phyloP scores from a whole-genome alignment of 2,113 vertebrate genomes.

The Numida meleagris region DNA sequence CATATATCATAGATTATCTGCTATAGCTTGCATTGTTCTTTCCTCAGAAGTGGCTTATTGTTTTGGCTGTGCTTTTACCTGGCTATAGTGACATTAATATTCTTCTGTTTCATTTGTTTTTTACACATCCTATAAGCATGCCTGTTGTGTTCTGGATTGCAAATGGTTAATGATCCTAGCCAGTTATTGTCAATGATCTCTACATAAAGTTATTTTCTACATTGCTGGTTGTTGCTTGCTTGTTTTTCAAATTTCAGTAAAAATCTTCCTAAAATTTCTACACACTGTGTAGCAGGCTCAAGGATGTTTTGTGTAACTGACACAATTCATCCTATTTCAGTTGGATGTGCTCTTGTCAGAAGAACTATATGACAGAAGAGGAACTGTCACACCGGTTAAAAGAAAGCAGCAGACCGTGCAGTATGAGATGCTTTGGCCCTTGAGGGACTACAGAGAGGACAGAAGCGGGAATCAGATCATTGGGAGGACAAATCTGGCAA shows the following conservation, averaged over 20 bases:
- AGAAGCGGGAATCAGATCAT: background rate
- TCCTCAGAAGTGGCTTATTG: background rate
- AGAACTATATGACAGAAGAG: no score
- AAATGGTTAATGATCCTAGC: background rate
- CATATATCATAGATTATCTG: fast-evolving
- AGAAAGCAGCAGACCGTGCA: no score
- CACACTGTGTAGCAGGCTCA: no score
- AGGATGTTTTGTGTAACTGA: no score
- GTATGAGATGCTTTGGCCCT: background rate
- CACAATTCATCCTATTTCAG: no score
- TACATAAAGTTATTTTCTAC: background rate
- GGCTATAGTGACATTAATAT: background rate
- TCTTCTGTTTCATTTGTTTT: background rate
- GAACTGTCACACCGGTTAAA: no score
- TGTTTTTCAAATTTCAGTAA: background rate
- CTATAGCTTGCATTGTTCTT: background rate
- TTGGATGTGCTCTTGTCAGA: no score
- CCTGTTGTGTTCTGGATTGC: background rate
- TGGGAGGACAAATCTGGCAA: background rate
- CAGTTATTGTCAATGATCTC: background rate
- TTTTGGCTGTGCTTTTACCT: background rate
- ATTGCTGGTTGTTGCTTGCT: background rate
- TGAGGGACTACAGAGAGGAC: background rate
- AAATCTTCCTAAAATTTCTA: background rate
- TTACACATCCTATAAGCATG: background rate